Evolutionary conservation across 2,888 invertebrate species (phyloP).

Genomic region (Tolmerus cingulatus): DNA sequence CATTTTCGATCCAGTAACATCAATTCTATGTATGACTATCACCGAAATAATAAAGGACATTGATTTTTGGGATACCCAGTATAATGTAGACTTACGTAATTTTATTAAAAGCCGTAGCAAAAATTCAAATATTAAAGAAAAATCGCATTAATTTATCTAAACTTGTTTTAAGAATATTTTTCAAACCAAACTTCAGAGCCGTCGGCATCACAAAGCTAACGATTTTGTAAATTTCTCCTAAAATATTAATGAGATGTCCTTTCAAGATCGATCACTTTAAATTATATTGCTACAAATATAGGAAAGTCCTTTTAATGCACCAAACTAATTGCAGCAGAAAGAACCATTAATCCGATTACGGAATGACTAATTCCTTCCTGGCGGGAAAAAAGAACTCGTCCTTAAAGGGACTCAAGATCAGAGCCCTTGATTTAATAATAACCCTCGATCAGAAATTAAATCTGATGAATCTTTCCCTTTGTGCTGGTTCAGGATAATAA

Average conservation of each 20-base stretch:
- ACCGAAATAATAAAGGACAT: too few species aligned
- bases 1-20: too few species aligned
- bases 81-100: too few species aligned
- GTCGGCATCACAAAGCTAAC: not conserved
- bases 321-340: not conserved
- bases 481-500: slow-evolving; percentile 12
- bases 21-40: too few species aligned
- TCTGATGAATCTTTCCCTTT: slow-evolving; percentile 11
- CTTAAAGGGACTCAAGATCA: not conserved
- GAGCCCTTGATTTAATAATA: slow-evolving; percentile 14
- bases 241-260: not conserved
- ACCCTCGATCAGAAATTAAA: not conserved
- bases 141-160: not conserved
- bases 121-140: too few species aligned
- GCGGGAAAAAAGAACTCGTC: not conserved
- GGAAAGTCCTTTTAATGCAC: not conserved
- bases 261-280: not conserved
- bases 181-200: not conserved
- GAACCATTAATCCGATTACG: slow-evolving; percentile 31
- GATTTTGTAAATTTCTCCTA: not conserved
- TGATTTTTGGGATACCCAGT: too few species aligned
- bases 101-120: too few species aligned
- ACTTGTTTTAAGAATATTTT: not conserved
- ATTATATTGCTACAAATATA: not conserved
- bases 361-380: not conserved